Evolutionary conservation across 2,113 vertebrate genomes (phyloP), one percentile per base, ranked within the genome.

Genomic region (Bos indicus): DNA sequence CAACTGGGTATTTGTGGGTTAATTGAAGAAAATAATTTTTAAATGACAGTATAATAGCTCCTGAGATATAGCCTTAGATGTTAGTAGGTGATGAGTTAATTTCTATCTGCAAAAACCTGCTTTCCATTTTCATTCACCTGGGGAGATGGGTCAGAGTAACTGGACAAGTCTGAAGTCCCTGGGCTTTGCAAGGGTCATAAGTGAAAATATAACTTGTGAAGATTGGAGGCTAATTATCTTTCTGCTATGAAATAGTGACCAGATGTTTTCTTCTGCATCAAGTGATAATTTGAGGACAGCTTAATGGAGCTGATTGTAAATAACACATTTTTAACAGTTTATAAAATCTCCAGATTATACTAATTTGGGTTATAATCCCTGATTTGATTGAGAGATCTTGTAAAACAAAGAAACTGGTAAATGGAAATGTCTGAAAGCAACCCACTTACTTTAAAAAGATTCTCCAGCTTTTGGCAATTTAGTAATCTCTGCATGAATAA

Each of bases 111-210:
- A 48, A 83, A 0, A 7, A 3, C 14, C 21, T 93, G 7, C 57
- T 97, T 97, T 67, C 78, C 60, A 96, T 80, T 91, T 93, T 93
- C 25, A 62, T 59, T 64, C 80, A 94, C 46, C 71, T 88, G 36
- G 48, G 71, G 36, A 67, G 28, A 89, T 62, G 62, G 43, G 46
- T 62, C 51, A 89, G 54, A 84, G 6, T 90, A 67, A 77, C 25
- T 83, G 71, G 71, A 83, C 19, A 74, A 59, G 2, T 54, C 7
- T 36, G 82, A 59, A 25, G 87, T 96, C 84, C 7, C 25, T 57
- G 40, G 28, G n/a, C 60, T 92, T 48, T 62, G 2, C 46, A 86
- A 96, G 43, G 14, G 30, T 7, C 36, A 97, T 16, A 92, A 83
- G 40, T 84, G 30, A 97, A 96, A 59, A 40, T 83, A 84, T 94